Percentiles rank a stretch among this genome's conserved stretches.
phyloP scores from a whole-genome alignment of 2,113 vertebrate genomes.

The Lates calcarifer region DNA sequence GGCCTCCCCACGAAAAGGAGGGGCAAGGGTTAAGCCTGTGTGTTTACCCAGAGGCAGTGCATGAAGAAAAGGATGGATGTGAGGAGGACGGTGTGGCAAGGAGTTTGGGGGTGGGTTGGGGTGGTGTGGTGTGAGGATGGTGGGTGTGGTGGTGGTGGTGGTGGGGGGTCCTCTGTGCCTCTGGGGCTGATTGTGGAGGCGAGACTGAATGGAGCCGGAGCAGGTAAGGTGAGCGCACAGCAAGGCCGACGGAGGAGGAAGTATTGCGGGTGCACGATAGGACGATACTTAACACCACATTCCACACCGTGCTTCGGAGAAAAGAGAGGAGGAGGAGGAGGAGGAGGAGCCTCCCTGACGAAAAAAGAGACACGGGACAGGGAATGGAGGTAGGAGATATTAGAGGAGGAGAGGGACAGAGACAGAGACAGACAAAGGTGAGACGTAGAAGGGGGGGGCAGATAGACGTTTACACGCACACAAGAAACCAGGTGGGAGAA shows the following conservation, averaged over 20 bases:
- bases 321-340: constrained; percentile 55
- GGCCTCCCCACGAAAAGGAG: constrained; percentile 34
- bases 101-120: constrained; percentile 3
- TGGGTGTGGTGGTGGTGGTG: constrained; percentile 10
- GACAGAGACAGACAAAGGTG: constrained; percentile 58
- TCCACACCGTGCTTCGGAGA: constrained; percentile 74
- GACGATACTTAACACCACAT: constrained; percentile 80
- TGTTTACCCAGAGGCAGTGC: constrained; percentile 53
- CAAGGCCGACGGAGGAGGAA: constrained; percentile 78
- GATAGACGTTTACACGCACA: constrained; percentile 16
- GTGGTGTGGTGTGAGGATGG: too few relatives aligned
- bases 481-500: constrained; percentile 28
- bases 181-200: constrained; percentile 78
- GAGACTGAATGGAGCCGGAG: constrained; percentile 85
- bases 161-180: constrained; percentile 53
- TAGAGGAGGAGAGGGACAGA: constrained; percentile 44
- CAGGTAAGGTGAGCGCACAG: constrained; percentile 84
- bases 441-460: constrained; percentile 32
- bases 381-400: constrained; percentile 55
- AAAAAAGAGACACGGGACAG: constrained; percentile 42
- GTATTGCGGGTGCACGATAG: constrained; percentile 78
- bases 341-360: constrained; percentile 51
- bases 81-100: constrained; percentile 51
- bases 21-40: constrained; percentile 53
- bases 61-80: constrained; percentile 53